Percentiles rank a stretch among this genome's conserved stretches.
Conservation (phyloP, 2,113 vertebrate species). For the Myocastor coypus region DNA sequence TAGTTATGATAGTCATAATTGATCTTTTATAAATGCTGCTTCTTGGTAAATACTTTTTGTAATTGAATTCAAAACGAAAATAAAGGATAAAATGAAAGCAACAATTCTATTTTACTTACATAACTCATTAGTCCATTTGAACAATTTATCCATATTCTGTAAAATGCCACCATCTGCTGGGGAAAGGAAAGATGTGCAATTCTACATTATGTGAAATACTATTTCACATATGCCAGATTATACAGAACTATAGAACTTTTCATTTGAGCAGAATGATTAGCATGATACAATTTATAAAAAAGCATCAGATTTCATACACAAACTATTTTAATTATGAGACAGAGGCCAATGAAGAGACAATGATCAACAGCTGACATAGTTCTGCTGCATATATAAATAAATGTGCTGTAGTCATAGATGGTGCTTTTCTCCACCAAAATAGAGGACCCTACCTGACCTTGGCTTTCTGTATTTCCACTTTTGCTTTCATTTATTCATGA, state of each 20-base stretch:
- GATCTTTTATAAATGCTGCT: background rate
- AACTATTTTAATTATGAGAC: background rate
- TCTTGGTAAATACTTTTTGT: constrained; percentile 18
- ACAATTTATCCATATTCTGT: constrained; percentile 63
- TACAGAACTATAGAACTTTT: background rate
- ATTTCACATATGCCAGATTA: constrained; percentile 31
- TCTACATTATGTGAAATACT: constrained; percentile 24
- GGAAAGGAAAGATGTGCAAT: constrained; percentile 60
- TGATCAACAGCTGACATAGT: background rate
- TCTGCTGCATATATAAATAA: too few relatives aligned
- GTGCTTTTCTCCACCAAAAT: too few relatives aligned
- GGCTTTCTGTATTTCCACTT: too few relatives aligned
- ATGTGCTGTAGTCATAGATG: too few relatives aligned
- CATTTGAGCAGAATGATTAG: constrained; percentile 20
- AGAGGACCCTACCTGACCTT: too few relatives aligned
- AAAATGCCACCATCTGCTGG: constrained; percentile 78
- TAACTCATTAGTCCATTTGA: background rate
- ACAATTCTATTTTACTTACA: constrained; percentile 51
- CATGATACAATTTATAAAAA: constrained; percentile 5
- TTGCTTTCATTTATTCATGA: too few relatives aligned
- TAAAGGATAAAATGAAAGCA: constrained; percentile 51
- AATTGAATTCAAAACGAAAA: constrained; percentile 54
- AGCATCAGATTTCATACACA: background rate
- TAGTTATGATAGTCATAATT: constrained; percentile 14
- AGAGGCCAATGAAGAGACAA: background rate